Conservation (phyloP, 2,113 vertebrate genomes). For the Myocastor coypus region DNA sequence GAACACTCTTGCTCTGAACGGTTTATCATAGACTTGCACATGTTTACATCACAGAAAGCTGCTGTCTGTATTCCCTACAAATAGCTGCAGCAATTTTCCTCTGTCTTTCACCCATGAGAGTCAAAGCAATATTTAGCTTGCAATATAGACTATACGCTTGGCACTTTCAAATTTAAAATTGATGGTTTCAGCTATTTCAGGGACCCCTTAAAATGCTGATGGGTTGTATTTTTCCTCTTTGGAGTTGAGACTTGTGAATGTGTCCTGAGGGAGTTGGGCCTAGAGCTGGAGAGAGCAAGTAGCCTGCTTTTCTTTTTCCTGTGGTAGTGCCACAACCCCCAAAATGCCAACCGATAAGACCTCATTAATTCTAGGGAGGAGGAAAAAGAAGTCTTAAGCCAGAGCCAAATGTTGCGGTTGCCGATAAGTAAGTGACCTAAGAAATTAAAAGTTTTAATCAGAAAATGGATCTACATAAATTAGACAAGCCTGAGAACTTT, state of each 20-base stretch:
- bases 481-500: background rate
- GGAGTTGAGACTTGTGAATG: background rate
- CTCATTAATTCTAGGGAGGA: background rate
- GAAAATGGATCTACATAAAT: background rate
- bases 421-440: background rate
- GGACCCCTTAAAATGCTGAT: background rate
- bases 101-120: background rate
- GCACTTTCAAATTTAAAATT: background rate
- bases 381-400: background rate
- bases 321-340: background rate
- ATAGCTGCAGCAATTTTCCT: background rate
- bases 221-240: background rate
- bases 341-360: background rate
- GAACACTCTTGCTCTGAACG: background rate
- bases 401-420: background rate
- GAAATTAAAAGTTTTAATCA: background rate
- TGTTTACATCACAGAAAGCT: background rate
- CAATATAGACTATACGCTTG: too few species aligned
- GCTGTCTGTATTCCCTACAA: background rate
- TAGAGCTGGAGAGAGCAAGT: background rate
- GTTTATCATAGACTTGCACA: fast-evolving
- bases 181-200: background rate
- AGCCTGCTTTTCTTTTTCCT: background rate
- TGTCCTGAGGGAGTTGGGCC: background rate
- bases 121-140: background rate